These are phyloP conservation scores for Pinctada fucata DNA, from an alignment of 2,888 invertebrate genomes.

Conservation along the genomic window DNA sequence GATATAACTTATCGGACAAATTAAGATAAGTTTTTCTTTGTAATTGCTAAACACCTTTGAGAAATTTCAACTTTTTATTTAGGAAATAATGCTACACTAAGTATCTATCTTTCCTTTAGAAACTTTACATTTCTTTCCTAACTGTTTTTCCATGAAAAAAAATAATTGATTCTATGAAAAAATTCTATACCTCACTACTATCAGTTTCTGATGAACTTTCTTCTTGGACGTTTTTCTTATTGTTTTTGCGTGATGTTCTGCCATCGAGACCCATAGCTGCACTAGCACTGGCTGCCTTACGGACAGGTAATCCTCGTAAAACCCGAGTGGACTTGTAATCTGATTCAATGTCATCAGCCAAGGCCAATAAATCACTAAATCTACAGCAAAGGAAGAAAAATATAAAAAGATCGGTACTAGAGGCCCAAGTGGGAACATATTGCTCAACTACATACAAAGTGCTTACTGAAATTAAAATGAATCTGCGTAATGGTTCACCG, in stretches of 20 bases:
- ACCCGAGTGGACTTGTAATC: slow-evolving; percentile 78
- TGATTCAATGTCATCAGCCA: slow-evolving; percentile 88
- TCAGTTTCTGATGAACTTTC: slow-evolving; percentile 62
- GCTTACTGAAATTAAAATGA: too few species aligned
- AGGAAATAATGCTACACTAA: too few species aligned
- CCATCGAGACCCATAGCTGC: slow-evolving; percentile 47
- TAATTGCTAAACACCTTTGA: too few species aligned
- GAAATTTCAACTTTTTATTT: too few species aligned
- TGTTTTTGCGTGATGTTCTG: slow-evolving; percentile 34
- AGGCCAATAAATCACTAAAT: slow-evolving; percentile 89
- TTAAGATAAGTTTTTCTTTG: too few species aligned
- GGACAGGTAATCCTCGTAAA: slow-evolving; percentile 61
- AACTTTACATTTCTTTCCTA: too few species aligned
- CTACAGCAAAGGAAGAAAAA: slow-evolving; percentile 48
- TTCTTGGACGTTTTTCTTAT: slow-evolving; percentile 60
- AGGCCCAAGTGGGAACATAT: not conserved
- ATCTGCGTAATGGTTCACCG: too few species aligned
- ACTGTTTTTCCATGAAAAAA: too few species aligned
- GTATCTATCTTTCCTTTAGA: too few species aligned
- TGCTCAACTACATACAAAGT: too few species aligned
- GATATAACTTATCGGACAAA: too few species aligned
- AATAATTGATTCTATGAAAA: too few species aligned
- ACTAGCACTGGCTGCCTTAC: slow-evolving; percentile 63
- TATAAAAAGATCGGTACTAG: not conserved
- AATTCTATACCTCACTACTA: slow-evolving; percentile 58